Base-by-base conservation (phyloP, 2,113 vertebrate genomes). In the Neolamprologus hecqui region DNA sequence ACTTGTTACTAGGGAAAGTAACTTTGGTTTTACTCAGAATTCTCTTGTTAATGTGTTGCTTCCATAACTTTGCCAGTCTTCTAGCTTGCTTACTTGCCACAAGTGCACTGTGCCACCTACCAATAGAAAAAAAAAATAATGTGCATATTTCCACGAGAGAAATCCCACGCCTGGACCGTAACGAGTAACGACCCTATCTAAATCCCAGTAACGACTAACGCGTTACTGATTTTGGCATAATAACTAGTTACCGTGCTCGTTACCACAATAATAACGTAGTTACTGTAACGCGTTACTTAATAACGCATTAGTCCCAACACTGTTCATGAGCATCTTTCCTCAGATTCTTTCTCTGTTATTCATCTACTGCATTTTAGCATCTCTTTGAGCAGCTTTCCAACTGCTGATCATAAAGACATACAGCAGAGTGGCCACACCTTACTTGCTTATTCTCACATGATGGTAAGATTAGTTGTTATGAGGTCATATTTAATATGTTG, bases 11-110 rank as follows among this genome's bases (percentile, higher is more conserved):
- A 9, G 55, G 23, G 23, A 58, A 58, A 58, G 7, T 28, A 58
- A 58, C 55, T 58, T 58, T 2, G 5, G 13, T 58, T 58, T 58
- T 28, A 58, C 5, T 58, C 55, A 15, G 23, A 58, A 15, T 58
- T 58, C 26, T 26, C 55, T 58, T 58, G 13, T 28, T 4, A 58
- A 58, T 58, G 7, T 58, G 55, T 58, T 58, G 7, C 55, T 58
- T 58, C 55, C 0, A 0, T 28, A 58, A 28, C 23, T 58, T 4
- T 57, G 54, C 13, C 54, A 15, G 23, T 28, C 54, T 28, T 57
- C 54, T 57, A 57, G 54, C 55, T 28, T 57, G 12, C 23, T 28
- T 28, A 9, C 54, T 14, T 26, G 23, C 54, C 12, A 26, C 54
- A 57, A 5, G 21, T 26, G 0, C 54, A 57, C 3, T 57, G 54